Percentiles rank a stretch among this genome's conserved stretches.
Evolutionary conservation across 2,888 invertebrate species (phyloP).

Genomic region (Iphiclides podalirius): DNA sequence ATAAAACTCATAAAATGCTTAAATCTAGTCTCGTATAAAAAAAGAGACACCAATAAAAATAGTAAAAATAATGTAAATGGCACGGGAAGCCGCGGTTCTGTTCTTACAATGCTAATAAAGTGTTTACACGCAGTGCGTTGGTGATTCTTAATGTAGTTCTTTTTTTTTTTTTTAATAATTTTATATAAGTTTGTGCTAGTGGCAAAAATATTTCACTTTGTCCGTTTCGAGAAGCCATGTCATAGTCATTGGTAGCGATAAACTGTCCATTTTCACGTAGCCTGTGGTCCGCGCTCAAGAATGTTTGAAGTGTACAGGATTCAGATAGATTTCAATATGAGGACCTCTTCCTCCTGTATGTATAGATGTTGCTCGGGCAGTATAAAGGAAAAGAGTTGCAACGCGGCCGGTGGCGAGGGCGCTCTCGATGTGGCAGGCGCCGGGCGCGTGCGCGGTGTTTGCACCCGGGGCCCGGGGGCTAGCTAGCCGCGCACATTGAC

Average conservation of each 20-base stretch:
- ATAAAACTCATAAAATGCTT: conserved; percentile 37
- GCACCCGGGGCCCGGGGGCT: conserved; percentile 65
- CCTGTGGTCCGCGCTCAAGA: background rate
- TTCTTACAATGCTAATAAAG: conserved; percentile 40
- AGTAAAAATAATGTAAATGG: conserved; percentile 45
- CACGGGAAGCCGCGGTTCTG: conserved; percentile 68
- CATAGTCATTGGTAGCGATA: conserved; percentile 40
- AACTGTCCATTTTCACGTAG: conserved; percentile 15
- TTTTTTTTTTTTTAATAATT: conserved; percentile 42
- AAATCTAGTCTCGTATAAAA: conserved; percentile 28
- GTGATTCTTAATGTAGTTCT: conserved; percentile 49
- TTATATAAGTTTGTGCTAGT: conserved; percentile 52
- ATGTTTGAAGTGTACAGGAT: conserved; percentile 27
- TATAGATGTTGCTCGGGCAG: conserved; percentile 62
- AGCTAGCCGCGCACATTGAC: conserved; percentile 78
- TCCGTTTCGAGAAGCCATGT: conserved; percentile 63
- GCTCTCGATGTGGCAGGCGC: conserved; percentile 51
- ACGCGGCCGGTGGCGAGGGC: conserved; percentile 35
- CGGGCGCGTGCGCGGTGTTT: conserved; percentile 58
- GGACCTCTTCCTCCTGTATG: conserved; percentile 67
- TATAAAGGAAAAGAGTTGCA: conserved; percentile 56
- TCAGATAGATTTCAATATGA: conserved; percentile 60
- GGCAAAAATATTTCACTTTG: conserved; percentile 39
- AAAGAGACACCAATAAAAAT: conserved; percentile 21
- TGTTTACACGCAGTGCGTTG: conserved; percentile 33